phyloP scores from a whole-genome alignment of 2,113 vertebrate species.

The Lates calcarifer region DNA sequence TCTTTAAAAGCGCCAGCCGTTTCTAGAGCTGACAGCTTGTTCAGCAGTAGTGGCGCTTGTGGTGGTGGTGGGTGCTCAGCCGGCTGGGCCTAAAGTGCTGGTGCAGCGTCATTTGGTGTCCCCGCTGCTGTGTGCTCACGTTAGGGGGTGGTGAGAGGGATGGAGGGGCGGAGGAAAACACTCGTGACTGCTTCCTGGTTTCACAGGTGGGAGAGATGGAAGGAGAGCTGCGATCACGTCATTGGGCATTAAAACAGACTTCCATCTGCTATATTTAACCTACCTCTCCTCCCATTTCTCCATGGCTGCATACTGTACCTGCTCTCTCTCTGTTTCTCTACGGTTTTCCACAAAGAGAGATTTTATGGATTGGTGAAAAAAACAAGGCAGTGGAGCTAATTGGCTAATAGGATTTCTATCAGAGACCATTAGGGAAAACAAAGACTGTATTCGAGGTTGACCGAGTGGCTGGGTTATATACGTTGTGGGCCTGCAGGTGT shows the following conservation, averaged over 20 bases:
- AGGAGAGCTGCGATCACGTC: slow-evolving; percentile 37
- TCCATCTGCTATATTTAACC: slow-evolving; percentile 68
- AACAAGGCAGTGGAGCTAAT: slow-evolving; percentile 67
- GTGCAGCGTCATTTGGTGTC: slow-evolving; percentile 74
- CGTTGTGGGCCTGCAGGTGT: slow-evolving; percentile 21
- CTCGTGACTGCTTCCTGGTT: slow-evolving; percentile 57
- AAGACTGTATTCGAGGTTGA: slow-evolving; percentile 53
- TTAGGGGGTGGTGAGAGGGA: not conserved
- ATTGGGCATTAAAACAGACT: slow-evolving; percentile 44
- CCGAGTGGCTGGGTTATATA: slow-evolving; percentile 13
- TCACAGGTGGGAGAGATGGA: slow-evolving; percentile 57
- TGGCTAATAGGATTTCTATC: slow-evolving; percentile 76
- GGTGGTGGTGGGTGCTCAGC: slow-evolving; percentile 60
- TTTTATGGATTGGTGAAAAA: slow-evolving; percentile 70
- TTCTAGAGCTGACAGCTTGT: slow-evolving; percentile 82
- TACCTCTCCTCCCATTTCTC: slow-evolving; percentile 51
- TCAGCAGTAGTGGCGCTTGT: slow-evolving; percentile 74
- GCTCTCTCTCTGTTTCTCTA: slow-evolving; percentile 30
- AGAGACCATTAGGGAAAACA: slow-evolving; percentile 70
- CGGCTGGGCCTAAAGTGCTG: slow-evolving; percentile 71
- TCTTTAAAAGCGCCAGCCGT: slow-evolving; percentile 80
- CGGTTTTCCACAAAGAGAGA: slow-evolving; percentile 48
- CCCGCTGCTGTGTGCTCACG: slow-evolving; percentile 41
- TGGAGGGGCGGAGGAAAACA: slow-evolving; percentile 17
- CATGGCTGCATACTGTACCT: slow-evolving; percentile 51